A percentile compares a stretch with the other conserved stretches of the same genome.
Evolutionary conservation across 2,797 vertebrate genomes (phyloP).

Genomic region (Octomys mimax): DNA sequence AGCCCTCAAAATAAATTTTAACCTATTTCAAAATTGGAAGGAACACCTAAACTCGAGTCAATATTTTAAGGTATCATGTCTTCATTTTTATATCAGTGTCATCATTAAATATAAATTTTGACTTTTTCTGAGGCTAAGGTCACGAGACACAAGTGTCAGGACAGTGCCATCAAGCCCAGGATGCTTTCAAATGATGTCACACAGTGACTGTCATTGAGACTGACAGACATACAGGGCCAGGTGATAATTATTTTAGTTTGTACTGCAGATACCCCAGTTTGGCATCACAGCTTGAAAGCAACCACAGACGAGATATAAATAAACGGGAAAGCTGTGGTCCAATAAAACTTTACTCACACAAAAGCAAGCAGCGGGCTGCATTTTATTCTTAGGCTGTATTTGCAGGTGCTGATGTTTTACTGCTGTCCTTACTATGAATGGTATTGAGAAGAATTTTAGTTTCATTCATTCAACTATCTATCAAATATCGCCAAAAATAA

Average conservation of each 20-base stretch:
- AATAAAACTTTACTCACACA: slow-evolving; percentile 24
- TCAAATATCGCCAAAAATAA: not conserved
- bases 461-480: not conserved
- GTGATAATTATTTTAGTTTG: not conserved
- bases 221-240: not conserved
- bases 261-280: not conserved
- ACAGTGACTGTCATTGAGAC: not conserved
- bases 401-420: not conserved
- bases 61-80: not conserved
- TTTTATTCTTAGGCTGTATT: not conserved
- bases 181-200: not conserved
- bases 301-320: too few relatives aligned
- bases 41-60: not conserved
- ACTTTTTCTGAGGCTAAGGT: not conserved
- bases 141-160: not conserved
- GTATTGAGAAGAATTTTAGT: not conserved
- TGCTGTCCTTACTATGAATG: not conserved
- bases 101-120: not conserved
- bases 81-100: not conserved
- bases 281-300: not conserved
- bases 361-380: not conserved
- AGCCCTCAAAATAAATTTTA: not conserved
- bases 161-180: not conserved
- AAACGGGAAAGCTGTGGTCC: not conserved
- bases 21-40: slow-evolving; percentile 36